Percentiles rank a stretch among this genome's conserved stretches.
These are phyloP conservation scores for Plectropomus leopardus DNA, from an alignment of 2,113 vertebrate species.

Conservation along the genomic window DNA sequence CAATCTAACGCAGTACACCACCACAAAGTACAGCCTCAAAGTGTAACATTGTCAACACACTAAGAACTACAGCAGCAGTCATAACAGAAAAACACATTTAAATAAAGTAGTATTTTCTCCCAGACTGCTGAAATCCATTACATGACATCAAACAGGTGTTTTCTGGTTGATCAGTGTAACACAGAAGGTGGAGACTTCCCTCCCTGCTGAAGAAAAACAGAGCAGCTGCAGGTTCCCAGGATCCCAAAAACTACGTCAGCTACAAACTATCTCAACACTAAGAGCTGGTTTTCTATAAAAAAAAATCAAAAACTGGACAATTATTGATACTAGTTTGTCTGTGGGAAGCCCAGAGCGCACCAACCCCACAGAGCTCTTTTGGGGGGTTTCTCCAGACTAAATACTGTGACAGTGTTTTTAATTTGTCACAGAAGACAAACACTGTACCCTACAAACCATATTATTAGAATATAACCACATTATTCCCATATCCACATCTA, in stretches of 20 bases:
- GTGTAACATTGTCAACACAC: neutral
- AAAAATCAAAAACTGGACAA: neutral
- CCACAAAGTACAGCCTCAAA: neutral
- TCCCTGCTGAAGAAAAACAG: neutral
- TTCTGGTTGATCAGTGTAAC: neutral
- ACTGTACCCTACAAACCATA: neutral
- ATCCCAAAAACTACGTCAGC: neutral
- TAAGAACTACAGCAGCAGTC: neutral
- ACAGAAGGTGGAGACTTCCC: neutral
- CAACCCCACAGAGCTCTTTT: fast-evolving
- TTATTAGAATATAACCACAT: neutral
- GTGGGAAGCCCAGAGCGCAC: neutral
- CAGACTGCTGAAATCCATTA: neutral
- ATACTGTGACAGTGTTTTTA: slow-evolving; percentile 26
- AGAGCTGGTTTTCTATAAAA: neutral
- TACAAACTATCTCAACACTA: neutral
- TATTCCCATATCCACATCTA: neutral
- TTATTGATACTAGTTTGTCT: neutral
- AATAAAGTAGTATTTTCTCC: neutral
- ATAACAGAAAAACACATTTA: neutral
- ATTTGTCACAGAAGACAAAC: slow-evolving; percentile 27
- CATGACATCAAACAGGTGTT: neutral
- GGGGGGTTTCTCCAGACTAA: slow-evolving; percentile 8
- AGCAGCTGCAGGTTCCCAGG: neutral
- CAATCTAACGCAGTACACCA: neutral